phyloP scores from a whole-genome alignment of 2,888 invertebrate species.

The Drosophila anomalata region DNA sequence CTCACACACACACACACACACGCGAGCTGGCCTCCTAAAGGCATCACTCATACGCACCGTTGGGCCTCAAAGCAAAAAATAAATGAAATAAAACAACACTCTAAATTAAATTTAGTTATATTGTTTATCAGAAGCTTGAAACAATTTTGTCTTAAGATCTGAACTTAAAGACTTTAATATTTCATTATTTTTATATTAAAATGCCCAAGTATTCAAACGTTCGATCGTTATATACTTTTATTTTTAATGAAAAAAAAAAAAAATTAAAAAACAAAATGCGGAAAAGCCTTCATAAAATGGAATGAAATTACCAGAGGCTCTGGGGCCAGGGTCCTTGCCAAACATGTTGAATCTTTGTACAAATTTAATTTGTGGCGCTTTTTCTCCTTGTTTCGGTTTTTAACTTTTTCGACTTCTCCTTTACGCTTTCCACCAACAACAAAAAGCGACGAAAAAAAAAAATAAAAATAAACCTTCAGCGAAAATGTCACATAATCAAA shows the following conservation, averaged over 20 bases:
- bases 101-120: not conserved
- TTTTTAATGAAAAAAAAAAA: constrained; percentile 52
- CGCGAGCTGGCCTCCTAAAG: not conserved
- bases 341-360: constrained; percentile 71
- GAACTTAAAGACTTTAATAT: no score
- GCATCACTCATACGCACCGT: not conserved
- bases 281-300: constrained; percentile 70
- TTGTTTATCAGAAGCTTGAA: not conserved
- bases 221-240: not conserved
- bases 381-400: constrained; percentile 2
- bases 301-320: constrained; percentile 52
- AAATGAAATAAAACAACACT: not conserved
- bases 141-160: no score
- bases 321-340: constrained; percentile 34
- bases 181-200: not conserved
- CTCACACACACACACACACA: constrained; percentile 8
- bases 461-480: constrained; percentile 13
- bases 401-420: constrained; percentile 8
- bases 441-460: not conserved
- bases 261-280: constrained; percentile 58
- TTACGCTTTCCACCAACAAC: not conserved
- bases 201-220: not conserved
- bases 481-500: constrained; percentile 77
- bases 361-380: constrained; percentile 67
- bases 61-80: not conserved